Evolutionary conservation across 2,888 invertebrate species (phyloP).

Genomic region (Pseudeuparius sepicola): DNA sequence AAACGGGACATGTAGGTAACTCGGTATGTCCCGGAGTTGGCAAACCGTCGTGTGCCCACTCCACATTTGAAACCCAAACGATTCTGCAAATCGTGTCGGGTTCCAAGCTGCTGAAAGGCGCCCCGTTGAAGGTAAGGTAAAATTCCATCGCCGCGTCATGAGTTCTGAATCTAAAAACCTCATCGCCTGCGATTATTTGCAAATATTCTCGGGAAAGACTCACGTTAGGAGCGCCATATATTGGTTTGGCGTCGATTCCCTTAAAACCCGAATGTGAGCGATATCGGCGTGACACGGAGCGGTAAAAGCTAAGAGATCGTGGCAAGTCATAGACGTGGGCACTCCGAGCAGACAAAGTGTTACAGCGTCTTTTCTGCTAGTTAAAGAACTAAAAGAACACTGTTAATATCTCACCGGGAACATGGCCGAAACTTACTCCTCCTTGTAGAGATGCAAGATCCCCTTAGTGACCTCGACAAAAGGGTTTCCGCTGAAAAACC

Average conservation of each 20-base stretch:
- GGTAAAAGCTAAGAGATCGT: constrained; percentile 88
- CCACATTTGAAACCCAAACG: constrained; percentile 90
- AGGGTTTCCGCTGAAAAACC: constrained; percentile 93
- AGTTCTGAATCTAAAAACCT: constrained; percentile 48
- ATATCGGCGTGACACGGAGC: constrained; percentile 88
- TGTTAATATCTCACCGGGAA: too few relatives aligned
- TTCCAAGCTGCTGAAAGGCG: constrained; percentile 87
- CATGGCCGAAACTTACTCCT: constrained; percentile 66
- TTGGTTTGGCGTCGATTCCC: constrained; percentile 88
- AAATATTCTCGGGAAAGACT: constrained; percentile 29
- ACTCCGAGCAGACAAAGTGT: constrained; percentile 83
- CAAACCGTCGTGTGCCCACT: constrained; percentile 67
- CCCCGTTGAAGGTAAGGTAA: constrained; percentile 86
- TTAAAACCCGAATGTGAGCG: constrained; percentile 81
- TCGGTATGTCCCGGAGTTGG: constrained; percentile 75
- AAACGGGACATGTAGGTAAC: constrained; percentile 94
- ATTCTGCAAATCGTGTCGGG: constrained; percentile 85
- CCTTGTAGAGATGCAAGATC: constrained; percentile 92
- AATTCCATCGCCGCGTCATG: constrained; percentile 82
- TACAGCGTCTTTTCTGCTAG: constrained; percentile 54
- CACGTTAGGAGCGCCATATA: constrained; percentile 94
- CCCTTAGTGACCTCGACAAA: constrained; percentile 95
- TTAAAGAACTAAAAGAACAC: constrained; percentile 31
- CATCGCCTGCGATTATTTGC: constrained; percentile 10
- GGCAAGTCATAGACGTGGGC: constrained; percentile 82